Evolutionary conservation across 2,888 invertebrate genomes (phyloP), one percentile per base, ranked within the genome.

Genomic region (Parnassius glacialis): DNA sequence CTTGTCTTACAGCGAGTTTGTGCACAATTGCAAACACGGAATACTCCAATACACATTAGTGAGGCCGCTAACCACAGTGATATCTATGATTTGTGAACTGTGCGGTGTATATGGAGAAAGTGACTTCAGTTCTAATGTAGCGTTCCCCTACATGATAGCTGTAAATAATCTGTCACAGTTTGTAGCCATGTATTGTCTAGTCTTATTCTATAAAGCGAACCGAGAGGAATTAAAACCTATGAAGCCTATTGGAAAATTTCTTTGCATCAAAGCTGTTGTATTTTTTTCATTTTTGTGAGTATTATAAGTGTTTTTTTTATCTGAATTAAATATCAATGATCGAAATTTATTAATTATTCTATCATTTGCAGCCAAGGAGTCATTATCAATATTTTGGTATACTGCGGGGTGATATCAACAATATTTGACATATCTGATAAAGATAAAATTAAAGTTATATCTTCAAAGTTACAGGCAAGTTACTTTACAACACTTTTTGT

Each of bases 271-370:
- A 91, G 97, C 98, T 70, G 98, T 99, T 60, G 98, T 99, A 34
- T 99, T 99, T 92, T 97, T 98, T 83, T 98, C 98, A 54, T 99
- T 99, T 90, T 98, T 98, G 98, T 98, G 94, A 96, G 97, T 94
- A 13, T 9, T 48, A 48, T 48, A 1, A 13, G 9, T 48, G 13
- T 48, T 48, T 13, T 48, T 12, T 16, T 48, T 48, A 13, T 13
- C 34, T 34, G 34, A 48, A 13, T 48, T 13, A 13, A 13, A 9
- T 9, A 0, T 13, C 16, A 48, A 12, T 13, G 13, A 13, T 34
- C 7, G 48, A 48, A 48, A 10, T 11, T 1, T 43, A 48, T 12
- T 13, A 9, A 48, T 3, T 13, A 48, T 13, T 48, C 45, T 44
- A 58, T 70, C 70, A 92, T 92, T 64, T 75, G 43, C 90, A 98